Conservation (phyloP, 2,888 invertebrate genomes). For the Malacosoma neustria region DNA sequence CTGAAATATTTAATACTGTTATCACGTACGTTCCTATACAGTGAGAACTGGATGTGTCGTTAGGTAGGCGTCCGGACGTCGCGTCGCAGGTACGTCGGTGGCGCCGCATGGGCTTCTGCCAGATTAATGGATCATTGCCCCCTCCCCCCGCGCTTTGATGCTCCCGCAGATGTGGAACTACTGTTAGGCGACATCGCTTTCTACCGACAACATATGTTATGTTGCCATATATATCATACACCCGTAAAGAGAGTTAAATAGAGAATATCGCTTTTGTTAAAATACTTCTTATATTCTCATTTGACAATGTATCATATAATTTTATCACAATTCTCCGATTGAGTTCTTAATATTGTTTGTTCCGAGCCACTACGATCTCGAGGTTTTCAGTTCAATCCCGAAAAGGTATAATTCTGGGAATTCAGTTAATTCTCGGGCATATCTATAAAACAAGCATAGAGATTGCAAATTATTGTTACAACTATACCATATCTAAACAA, state of each 20-base stretch:
- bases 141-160: constrained; percentile 55
- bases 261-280: not conserved
- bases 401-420: no score
- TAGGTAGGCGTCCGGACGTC: constrained; percentile 70
- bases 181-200: constrained; percentile 58
- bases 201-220: constrained; percentile 31
- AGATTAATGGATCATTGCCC: constrained; percentile 90
- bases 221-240: not conserved
- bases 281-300: no score
- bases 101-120: constrained; percentile 87
- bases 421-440: no score
- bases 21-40: not conserved
- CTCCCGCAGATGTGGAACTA: constrained; percentile 56
- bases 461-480: no score
- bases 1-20: not conserved
- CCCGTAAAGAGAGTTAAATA: not conserved
- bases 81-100: constrained; percentile 72
- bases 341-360: not conserved
- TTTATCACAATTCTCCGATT: not conserved
- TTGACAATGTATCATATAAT: no score
- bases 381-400: no score
- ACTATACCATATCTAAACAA: no score
- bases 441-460: no score
- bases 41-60: constrained; percentile 30
- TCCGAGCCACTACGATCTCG: no score